phyloP scores from a whole-genome alignment of 2,888 invertebrate genomes.

The Calliopum simillimum region DNA sequence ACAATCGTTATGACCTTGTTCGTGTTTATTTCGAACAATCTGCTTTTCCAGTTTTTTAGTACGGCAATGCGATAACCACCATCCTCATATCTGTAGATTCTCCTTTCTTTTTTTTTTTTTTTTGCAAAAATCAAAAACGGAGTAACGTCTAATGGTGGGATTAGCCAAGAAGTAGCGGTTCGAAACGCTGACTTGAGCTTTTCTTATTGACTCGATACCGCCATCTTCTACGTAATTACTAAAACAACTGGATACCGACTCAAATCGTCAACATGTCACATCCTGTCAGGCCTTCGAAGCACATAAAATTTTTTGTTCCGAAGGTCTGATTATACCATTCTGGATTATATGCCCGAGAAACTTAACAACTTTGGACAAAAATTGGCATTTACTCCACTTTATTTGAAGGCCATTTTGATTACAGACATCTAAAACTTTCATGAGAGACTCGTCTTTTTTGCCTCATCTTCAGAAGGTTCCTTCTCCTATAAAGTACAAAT shows the following conservation, averaged over 20 bases:
- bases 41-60: slow-evolving; percentile 37
- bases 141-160: no score
- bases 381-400: slow-evolving; percentile 45
- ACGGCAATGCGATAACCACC: slow-evolving; percentile 36
- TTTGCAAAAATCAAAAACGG: no score
- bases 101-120: no score
- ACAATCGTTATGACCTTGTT: slow-evolving; percentile 4
- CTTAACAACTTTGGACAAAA: background rate
- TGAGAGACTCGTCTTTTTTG: slow-evolving; percentile 21
- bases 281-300: slow-evolving; percentile 56
- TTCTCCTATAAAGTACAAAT: no score
- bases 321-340: slow-evolving; percentile 50
- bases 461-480: slow-evolving; percentile 21
- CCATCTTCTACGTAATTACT: slow-evolving; percentile 16
- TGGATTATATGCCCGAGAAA: slow-evolving; percentile 54
- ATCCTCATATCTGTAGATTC: slow-evolving; percentile 31
- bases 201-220: slow-evolving; percentile 10
- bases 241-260: slow-evolving; percentile 37
- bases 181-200: slow-evolving; percentile 32
- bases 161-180: no score
- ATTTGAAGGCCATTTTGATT: slow-evolving; percentile 35
- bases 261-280: slow-evolving; percentile 47
- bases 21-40: slow-evolving; percentile 30
- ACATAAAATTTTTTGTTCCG: slow-evolving; percentile 49
- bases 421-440: background rate